These are phyloP conservation scores for Leptopilina syphax DNA, from an alignment of 2,888 invertebrate genomes.

Conservation along the genomic window DNA sequence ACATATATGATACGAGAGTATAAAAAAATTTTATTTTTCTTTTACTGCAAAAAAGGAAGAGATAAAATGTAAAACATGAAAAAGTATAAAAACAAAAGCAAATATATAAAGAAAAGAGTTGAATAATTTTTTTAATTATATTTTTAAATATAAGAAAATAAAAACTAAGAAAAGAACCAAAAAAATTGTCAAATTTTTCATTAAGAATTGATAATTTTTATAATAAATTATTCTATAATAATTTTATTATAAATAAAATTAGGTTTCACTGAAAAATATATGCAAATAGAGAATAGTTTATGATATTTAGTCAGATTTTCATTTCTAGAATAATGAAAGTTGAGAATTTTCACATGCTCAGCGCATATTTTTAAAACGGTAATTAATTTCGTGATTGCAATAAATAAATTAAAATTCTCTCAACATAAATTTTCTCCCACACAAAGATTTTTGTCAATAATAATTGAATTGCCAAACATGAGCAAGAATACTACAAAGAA, in stretches of 20 bases:
- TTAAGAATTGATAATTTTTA: neutral
- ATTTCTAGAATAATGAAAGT: slow-evolving; percentile 27
- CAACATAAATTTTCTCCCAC: no score
- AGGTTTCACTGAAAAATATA: neutral
- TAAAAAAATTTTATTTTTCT: no score
- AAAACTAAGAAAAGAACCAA: neutral
- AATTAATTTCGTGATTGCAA: slow-evolving; percentile 12
- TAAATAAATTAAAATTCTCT: slow-evolving; percentile 12
- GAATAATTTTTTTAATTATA: no score
- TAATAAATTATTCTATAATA: neutral
- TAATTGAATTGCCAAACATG: no score
- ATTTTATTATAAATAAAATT: neutral
- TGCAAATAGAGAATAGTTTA: neutral
- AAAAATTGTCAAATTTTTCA: neutral
- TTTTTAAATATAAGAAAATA: no score
- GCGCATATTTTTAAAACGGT: neutral
- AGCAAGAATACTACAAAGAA: no score
- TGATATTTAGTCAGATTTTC: neutral
- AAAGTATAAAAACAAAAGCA: no score
- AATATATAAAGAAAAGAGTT: no score
- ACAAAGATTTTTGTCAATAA: no score
- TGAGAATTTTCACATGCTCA: neutral
- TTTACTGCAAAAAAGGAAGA: no score
- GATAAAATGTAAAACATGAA: no score
- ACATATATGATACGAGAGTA: no score